Evolutionary conservation across 2,797 vertebrate genomes (phyloP).

Genomic region (Rhinoraja longicauda): DNA sequence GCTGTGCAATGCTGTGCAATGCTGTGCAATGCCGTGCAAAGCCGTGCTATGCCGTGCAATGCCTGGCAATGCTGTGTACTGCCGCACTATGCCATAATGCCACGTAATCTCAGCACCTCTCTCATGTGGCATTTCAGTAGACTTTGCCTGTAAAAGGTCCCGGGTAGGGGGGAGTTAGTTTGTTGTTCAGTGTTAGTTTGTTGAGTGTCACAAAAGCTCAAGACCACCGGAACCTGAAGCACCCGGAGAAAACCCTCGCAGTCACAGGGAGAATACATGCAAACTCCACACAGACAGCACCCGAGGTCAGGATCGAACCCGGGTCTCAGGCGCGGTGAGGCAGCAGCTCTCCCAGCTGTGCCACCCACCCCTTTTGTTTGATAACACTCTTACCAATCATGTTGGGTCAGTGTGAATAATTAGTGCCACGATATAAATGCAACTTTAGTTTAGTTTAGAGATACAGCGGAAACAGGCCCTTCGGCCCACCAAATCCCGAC

Average conservation of each 20-base stretch:
- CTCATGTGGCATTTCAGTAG: slow-evolving; percentile 18
- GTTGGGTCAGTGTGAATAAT: background rate
- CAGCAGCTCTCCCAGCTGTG: too few species aligned
- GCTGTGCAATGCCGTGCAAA: background rate
- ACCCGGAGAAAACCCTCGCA: too few species aligned
- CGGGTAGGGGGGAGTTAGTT: background rate
- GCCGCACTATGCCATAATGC: background rate
- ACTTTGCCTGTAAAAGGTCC: background rate
- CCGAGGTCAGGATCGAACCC: too few species aligned
- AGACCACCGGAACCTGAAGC: background rate
- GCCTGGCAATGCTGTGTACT: too few species aligned
- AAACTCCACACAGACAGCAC: too few species aligned
- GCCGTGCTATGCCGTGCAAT: too few species aligned
- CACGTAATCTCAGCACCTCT: background rate
- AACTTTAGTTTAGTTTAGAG: background rate
- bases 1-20: too few species aligned
- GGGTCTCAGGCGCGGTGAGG: too few species aligned
- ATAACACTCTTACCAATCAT: background rate
- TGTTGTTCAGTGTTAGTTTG: background rate
- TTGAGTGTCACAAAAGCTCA: background rate
- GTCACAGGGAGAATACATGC: too few species aligned
- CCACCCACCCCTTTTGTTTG: background rate
- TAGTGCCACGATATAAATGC: background rate
- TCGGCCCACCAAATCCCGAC: too few species aligned
- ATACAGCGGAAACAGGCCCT: too few species aligned